phyloP scores from a whole-genome alignment of 2,797 vertebrate genomes.

The Threskiornis aethiopicus region DNA sequence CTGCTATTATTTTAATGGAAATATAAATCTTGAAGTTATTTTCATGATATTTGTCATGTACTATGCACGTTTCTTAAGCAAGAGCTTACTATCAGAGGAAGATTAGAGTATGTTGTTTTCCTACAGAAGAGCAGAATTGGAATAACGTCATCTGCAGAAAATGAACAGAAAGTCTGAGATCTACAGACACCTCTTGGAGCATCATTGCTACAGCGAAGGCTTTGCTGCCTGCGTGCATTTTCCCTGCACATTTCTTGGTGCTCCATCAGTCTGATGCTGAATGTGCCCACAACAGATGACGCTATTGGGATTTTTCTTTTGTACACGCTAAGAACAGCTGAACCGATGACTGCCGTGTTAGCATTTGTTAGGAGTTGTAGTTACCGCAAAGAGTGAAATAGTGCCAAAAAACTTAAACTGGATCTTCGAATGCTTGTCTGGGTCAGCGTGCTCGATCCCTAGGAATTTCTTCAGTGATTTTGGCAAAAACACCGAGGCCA shows the following conservation, averaged over 20 bases:
- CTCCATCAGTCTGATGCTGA: not conserved
- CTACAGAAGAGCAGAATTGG: not conserved
- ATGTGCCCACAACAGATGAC: not conserved
- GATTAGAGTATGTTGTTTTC: not conserved
- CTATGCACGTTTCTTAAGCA: not conserved
- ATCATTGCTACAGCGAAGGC: not conserved
- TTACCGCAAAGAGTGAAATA: conserved; percentile 84
- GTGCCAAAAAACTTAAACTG: conserved; percentile 89
- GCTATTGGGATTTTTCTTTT: not conserved
- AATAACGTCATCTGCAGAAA: not conserved
- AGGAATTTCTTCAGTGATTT: conserved; percentile 71
- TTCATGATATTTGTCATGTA: not conserved
- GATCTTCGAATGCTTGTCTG: conserved; percentile 74
- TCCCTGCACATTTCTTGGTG: not conserved
- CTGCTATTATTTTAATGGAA: not conserved
- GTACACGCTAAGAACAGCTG: not conserved
- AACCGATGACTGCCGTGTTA: not conserved
- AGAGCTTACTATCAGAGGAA: not conserved
- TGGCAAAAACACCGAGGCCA: conserved; percentile 84
- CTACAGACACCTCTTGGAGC: not conserved
- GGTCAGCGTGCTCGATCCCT: not conserved
- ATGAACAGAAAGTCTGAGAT: not conserved
- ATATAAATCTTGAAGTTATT: not conserved
- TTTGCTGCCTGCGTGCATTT: not conserved
- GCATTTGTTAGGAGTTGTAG: not conserved